Evolutionary conservation across 2,113 vertebrate genomes (phyloP).

Genomic region (Egretta garzetta): DNA sequence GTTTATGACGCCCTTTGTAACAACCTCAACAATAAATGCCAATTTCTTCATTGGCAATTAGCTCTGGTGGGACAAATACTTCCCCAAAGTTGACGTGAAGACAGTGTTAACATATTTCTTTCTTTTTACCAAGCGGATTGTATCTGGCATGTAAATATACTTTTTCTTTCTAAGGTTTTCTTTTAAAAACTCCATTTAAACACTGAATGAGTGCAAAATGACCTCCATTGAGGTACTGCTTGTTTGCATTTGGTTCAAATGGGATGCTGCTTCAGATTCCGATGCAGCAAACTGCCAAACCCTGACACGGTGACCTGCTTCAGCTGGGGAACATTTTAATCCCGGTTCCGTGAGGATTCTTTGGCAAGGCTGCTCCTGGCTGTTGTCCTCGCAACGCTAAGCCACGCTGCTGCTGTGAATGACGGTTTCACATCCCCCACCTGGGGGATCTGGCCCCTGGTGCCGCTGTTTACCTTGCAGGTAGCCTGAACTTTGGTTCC

Average conservation of each 20-base stretch:
- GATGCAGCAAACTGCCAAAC: background rate
- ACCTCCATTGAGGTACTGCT: background rate
- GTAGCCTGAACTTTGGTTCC: background rate
- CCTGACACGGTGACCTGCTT: background rate
- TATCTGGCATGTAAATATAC: background rate
- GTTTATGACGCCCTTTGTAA: background rate
- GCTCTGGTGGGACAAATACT: background rate
- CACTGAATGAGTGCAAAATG: background rate
- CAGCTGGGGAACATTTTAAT: background rate
- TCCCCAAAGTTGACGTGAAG: background rate
- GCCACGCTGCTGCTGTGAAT: background rate
- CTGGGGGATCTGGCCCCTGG: background rate
- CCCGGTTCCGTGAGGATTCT: background rate
- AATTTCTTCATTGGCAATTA: slow-evolving; percentile 19
- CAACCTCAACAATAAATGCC: background rate
- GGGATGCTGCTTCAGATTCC: background rate
- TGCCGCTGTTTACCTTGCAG: background rate
- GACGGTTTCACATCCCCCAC: background rate
- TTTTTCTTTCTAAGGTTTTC: background rate
- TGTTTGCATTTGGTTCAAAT: background rate
- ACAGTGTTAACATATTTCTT: background rate
- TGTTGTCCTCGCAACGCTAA: background rate
- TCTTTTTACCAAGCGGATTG: background rate
- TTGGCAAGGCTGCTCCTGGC: background rate
- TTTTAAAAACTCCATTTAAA: background rate